phyloP scores from a whole-genome alignment of 2,113 vertebrate species.

The Saccopteryx bilineata region DNA sequence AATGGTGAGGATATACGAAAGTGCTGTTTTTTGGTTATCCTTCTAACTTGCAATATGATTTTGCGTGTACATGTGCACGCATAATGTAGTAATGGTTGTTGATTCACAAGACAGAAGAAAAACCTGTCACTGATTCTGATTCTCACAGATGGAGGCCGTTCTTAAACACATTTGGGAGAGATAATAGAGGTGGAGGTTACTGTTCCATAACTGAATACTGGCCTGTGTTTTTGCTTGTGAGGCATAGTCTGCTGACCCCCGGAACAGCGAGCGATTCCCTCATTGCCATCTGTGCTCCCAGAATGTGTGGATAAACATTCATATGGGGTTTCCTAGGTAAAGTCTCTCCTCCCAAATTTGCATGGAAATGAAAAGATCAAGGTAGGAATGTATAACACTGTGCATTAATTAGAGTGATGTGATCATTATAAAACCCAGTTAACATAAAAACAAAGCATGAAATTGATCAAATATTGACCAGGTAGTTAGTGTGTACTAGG shows the following conservation, averaged over 20 bases:
- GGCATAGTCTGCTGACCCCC: not conserved
- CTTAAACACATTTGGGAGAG: not conserved
- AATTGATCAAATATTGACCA: not conserved
- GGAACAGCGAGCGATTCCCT: not conserved
- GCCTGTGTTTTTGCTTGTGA: not conserved
- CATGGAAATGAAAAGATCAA: conserved; percentile 11
- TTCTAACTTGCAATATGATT: not conserved
- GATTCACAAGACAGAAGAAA: conserved; percentile 22
- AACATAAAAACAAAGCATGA: conserved; percentile 31
- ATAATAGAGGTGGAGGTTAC: not conserved
- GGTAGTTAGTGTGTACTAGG: not conserved
- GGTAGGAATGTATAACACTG: not conserved
- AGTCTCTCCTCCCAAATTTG: not conserved
- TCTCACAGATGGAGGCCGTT: not conserved
- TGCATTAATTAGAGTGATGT: not conserved
- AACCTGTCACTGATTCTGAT: not conserved
- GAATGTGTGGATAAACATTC: not conserved
- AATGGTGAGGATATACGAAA: not conserved
- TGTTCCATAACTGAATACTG: not conserved
- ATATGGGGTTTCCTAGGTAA: not conserved
- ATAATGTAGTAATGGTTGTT: not conserved
- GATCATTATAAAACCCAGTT: not conserved
- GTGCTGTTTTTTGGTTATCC: not conserved
- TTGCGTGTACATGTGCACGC: not conserved
- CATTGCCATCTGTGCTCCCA: not conserved